Percentiles rank a stretch among this genome's conserved stretches.
phyloP scores from a whole-genome alignment of 2,797 vertebrate genomes.

The Parotocinclus haroldoi region DNA sequence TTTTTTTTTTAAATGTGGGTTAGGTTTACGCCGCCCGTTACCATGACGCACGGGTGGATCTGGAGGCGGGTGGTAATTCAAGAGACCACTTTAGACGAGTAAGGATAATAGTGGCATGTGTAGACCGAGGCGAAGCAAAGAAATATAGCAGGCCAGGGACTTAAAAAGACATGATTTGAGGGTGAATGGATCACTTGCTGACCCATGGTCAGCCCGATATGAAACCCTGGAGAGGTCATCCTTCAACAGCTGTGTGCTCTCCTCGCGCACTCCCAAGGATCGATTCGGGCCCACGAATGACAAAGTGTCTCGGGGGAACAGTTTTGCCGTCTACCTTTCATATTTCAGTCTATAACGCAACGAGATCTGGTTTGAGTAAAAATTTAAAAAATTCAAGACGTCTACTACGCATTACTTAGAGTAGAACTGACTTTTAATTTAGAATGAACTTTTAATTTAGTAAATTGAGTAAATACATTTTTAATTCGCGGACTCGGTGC shows the following conservation, averaged over 20 bases:
- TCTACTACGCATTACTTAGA: too few relatives aligned
- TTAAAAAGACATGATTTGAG: constrained; percentile 34
- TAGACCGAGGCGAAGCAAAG: constrained; percentile 30
- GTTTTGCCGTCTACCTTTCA: too few relatives aligned
- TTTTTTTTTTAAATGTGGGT: neutral
- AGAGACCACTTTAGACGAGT: constrained; percentile 27
- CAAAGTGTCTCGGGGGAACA: neutral
- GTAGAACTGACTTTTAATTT: too few relatives aligned
- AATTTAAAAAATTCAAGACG: too few relatives aligned
- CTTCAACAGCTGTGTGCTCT: constrained; percentile 35
- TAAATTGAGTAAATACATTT: too few relatives aligned
- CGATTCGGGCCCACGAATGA: neutral
- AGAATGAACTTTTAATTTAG: too few relatives aligned
- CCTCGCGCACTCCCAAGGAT: constrained; percentile 29
- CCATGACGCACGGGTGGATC: constrained; percentile 20
- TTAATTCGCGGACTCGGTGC: too few relatives aligned
- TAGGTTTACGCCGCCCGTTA: constrained; percentile 17
- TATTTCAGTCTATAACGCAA: too few relatives aligned
- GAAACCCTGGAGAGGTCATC: constrained; percentile 26
- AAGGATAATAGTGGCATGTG: constrained; percentile 27
- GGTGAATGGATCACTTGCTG: constrained; percentile 35
- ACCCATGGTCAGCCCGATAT: constrained; percentile 33
- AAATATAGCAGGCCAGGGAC: constrained; percentile 25
- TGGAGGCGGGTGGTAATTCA: constrained; percentile 33
- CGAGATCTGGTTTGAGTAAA: too few relatives aligned